A percentile compares a stretch with the other conserved stretches of the same genome.
Conservation (phyloP, 2,797 vertebrate species). For the Lepus townsendii region DNA sequence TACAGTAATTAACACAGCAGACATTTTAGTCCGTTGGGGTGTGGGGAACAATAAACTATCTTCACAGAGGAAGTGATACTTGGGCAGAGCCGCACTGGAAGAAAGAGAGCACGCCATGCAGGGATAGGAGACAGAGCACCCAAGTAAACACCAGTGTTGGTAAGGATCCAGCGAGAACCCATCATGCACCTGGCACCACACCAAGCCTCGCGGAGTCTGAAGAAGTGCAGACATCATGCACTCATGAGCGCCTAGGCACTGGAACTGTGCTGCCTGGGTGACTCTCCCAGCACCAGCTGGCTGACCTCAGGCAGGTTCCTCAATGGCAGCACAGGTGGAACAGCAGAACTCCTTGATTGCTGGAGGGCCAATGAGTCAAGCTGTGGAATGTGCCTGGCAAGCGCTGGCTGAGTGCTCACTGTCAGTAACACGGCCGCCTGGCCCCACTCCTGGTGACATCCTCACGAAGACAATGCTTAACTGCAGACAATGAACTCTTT, state of each 20-base stretch:
- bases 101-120: not conserved
- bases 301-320: not conserved
- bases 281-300: not conserved
- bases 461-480: not conserved
- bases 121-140: not conserved
- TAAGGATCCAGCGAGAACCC: not conserved
- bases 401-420: not conserved
- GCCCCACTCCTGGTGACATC: not conserved
- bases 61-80: not conserved
- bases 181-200: not conserved
- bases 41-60: not conserved
- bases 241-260: not conserved
- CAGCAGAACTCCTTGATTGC: not conserved
- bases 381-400: not conserved
- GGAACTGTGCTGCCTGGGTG: not conserved
- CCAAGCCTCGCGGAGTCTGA: not conserved
- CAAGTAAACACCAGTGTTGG: not conserved
- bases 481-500: not conserved
- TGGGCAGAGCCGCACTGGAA: not conserved
- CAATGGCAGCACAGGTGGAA: not conserved
- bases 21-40: not conserved
- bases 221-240: not conserved
- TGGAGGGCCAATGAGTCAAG: not conserved
- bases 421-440: not conserved
- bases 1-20: not conserved